Evolutionary conservation across 2,113 vertebrate genomes (phyloP).

Genomic region (Antechinus flavipes): DNA sequence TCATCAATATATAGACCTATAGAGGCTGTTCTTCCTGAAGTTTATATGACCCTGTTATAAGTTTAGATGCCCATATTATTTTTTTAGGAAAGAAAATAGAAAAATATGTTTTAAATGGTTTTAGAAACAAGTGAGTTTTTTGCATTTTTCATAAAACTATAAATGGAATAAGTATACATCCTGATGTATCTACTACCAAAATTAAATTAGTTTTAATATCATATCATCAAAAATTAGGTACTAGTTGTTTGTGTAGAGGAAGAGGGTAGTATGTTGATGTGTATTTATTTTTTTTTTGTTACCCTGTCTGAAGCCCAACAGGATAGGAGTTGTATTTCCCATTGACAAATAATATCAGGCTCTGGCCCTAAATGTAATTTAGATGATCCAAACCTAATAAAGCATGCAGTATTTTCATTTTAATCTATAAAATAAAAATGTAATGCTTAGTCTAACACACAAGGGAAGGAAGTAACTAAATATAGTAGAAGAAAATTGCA

Average conservation of each 20-base stretch:
- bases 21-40: not conserved
- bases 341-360: conserved; percentile 62
- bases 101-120: conserved; percentile 43
- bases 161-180: conserved; percentile 62
- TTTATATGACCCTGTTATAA: not conserved
- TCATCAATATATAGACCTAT: not conserved
- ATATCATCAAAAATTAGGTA: conserved; percentile 45
- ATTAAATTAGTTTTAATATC: conserved; percentile 68
- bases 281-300: not conserved
- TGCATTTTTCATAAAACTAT: conserved; percentile 38
- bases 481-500: conserved; percentile 21
- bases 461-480: conserved; percentile 24
- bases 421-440: conserved; percentile 65
- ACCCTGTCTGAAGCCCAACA: conserved; percentile 54
- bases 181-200: conserved; percentile 53
- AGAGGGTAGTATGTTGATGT: not conserved
- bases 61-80: not conserved
- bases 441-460: conserved; percentile 16
- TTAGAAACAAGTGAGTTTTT: conserved; percentile 48
- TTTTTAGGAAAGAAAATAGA: not conserved
- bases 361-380: conserved; percentile 63
- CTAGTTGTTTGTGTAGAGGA: conserved; percentile 33
- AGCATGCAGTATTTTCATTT: conserved; percentile 69
- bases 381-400: conserved; percentile 68
- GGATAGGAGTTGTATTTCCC: conserved; percentile 59